Conservation (phyloP, 2,888 invertebrate genomes). For the Plagodis dolabraria region DNA sequence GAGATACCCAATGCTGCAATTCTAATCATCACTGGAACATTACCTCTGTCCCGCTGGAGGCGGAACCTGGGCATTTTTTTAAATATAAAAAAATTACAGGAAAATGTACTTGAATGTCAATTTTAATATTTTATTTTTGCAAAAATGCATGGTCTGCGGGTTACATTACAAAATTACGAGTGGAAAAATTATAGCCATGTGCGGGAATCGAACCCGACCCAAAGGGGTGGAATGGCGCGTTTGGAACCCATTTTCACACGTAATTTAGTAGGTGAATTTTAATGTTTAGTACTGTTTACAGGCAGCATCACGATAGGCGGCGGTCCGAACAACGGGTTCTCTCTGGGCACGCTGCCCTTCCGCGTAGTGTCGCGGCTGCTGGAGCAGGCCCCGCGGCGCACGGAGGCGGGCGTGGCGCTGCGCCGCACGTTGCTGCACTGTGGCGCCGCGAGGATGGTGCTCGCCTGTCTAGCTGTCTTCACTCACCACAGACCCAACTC, state of each 20-base stretch:
- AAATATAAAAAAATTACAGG: neutral
- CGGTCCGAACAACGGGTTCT: conserved; percentile 47
- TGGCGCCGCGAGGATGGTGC: conserved; percentile 93
- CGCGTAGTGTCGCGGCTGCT: conserved; percentile 90
- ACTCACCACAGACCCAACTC: conserved; percentile 90
- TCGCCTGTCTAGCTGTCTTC: conserved; percentile 95
- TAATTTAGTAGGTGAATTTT: no score
- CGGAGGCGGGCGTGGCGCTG: conserved; percentile 88
- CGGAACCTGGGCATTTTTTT: no score
- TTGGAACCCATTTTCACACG: no score
- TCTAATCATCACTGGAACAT: no score
- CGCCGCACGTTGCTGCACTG: conserved; percentile 92
- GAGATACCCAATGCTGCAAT: no score
- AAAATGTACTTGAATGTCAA: neutral
- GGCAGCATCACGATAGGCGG: conserved; percentile 69
- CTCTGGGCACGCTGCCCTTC: conserved; percentile 89
- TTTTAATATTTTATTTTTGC: no score
- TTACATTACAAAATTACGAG: no score
- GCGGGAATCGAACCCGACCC: no score
- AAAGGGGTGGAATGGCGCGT: no score
- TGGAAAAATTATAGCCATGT: no score
- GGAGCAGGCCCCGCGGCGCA: conserved; percentile 92
- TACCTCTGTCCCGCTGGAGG: no score
- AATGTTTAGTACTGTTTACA: conserved; percentile 70
- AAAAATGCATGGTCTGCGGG: no score